Evolutionary conservation across 2,888 invertebrate species (phyloP), one percentile per base, ranked within the genome.

Genomic region (Hydroisotoma schaefferi): DNA sequence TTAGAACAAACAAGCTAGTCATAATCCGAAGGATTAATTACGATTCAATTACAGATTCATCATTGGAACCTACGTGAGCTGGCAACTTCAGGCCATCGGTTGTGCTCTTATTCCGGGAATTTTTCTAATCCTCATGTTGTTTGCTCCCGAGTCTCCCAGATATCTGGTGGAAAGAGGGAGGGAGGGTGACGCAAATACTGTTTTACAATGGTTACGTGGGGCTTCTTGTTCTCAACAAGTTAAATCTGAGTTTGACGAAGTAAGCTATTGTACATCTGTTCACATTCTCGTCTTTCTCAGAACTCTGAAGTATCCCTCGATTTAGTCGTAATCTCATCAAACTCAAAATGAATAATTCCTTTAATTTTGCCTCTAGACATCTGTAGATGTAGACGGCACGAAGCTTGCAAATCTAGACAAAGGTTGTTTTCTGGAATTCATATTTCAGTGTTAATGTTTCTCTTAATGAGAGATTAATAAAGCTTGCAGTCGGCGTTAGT

Each of bases 61-160:
- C 0, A 77, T 90, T 6, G 94, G 90, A 1, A 82, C 87, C 0
- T 78, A 83, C 69, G 81, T 86, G 0, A 79, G 81, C 23, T 83
- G 84, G 73, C 81, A 82, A 59, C 75, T 79, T 20, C 81, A 88
- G 70, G 87, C 88, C 8, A 77, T 87, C 8, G 77, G 87, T 12
- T 87, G 87, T 66, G 83, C 83, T 0, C 74, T 83, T 0, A 78
- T 88, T 6, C 87, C 92, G 0, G 74, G 90, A 1, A 73, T 88
- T 5, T 88, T 90, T 72, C 85, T 84, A 1, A 71, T 80, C 0
- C 79, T 87, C 1, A 88, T 93, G 78, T 81, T 87, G 73, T 87
- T 89, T 71, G 88, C 93, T 84, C 94, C 94, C 0, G 94, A 72
- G 47, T 70, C 69, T 15, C 90, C 75, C 87, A 82, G 84, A 18